Conservation (phyloP, 1,140 invertebrate species). For the Diplogasteroides magnus region DNA sequence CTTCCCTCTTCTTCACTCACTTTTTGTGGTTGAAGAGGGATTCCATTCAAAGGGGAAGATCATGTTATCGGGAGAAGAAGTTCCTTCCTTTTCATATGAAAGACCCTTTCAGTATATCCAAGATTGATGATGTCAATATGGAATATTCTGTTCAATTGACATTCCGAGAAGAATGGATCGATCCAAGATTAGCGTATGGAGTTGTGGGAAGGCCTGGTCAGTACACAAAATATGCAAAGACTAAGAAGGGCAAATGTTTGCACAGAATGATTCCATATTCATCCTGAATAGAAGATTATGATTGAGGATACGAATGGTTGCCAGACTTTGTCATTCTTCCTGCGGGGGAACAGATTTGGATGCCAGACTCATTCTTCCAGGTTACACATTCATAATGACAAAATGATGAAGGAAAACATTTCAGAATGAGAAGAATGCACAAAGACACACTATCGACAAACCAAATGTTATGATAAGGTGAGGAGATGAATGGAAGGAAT, state of each 20-base stretch:
- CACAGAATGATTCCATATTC: constrained; percentile 5
- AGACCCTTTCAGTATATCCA: constrained; percentile 71
- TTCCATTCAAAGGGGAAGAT: too few relatives aligned
- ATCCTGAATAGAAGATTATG: constrained; percentile 12
- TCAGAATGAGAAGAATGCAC: constrained; percentile 94
- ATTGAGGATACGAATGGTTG: constrained; percentile 20
- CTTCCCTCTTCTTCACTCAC: too few relatives aligned
- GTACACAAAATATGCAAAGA: not conserved
- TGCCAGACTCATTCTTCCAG: constrained; percentile 55
- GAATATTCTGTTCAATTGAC: constrained; percentile 70
- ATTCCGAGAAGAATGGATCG: constrained; percentile 89
- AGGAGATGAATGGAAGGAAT: too few relatives aligned
- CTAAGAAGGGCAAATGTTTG: not conserved
- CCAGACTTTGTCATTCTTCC: constrained; percentile 53
- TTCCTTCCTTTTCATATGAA: too few relatives aligned
- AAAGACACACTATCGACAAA: constrained; percentile 80
- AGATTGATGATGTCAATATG: constrained; percentile 98
- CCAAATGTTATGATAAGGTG: constrained; percentile 73
- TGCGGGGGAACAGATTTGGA: constrained; percentile 54
- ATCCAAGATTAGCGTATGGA: constrained; percentile 78
- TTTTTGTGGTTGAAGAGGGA: too few relatives aligned
- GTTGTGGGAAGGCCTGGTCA: constrained; percentile 29
- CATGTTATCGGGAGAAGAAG: too few relatives aligned
- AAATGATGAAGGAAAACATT: constrained; percentile 56
- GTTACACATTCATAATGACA: too few relatives aligned